phyloP scores from a whole-genome alignment of 2,888 invertebrate species.

The Heliconius sara region DNA sequence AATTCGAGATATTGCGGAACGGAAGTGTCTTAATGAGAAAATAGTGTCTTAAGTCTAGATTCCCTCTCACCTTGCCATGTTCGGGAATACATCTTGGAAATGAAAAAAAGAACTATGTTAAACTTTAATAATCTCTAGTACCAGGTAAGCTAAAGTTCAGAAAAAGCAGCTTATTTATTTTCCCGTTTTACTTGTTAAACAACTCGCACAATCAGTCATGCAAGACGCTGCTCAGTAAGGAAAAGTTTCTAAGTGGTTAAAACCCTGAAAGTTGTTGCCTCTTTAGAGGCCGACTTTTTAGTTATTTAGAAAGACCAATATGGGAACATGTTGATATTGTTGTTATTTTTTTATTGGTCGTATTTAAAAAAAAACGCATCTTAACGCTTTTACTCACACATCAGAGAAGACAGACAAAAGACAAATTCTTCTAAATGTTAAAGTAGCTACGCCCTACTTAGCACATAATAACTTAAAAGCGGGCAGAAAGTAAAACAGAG shows the following conservation, averaged over 20 bases:
- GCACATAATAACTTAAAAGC: too few relatives aligned
- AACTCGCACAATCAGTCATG: constrained; percentile 16
- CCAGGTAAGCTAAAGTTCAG: background rate
- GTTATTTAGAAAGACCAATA: background rate
- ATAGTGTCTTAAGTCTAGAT: background rate
- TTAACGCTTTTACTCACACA: background rate
- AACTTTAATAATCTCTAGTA: constrained; percentile 8
- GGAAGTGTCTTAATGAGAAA: too few relatives aligned
- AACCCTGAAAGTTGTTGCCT: constrained; percentile 4
- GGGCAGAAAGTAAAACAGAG: too few relatives aligned
- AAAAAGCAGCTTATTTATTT: constrained; percentile 19
- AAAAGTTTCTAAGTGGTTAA: constrained; percentile 19
- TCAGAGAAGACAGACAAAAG: too few relatives aligned
- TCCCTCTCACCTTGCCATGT: background rate
- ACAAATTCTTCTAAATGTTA: too few relatives aligned
- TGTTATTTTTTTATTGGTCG: background rate
- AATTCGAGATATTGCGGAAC: background rate
- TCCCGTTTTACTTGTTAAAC: constrained; percentile 15
- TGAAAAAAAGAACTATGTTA: background rate
- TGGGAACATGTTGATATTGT: background rate
- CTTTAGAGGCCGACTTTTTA: background rate
- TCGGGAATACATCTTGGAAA: background rate
- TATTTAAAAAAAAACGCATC: background rate
- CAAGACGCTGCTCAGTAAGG: constrained; percentile 1
- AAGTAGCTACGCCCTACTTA: too few relatives aligned